Evolutionary conservation across 2,797 vertebrate species (phyloP).

Genomic region (Neostethus bicornis): DNA sequence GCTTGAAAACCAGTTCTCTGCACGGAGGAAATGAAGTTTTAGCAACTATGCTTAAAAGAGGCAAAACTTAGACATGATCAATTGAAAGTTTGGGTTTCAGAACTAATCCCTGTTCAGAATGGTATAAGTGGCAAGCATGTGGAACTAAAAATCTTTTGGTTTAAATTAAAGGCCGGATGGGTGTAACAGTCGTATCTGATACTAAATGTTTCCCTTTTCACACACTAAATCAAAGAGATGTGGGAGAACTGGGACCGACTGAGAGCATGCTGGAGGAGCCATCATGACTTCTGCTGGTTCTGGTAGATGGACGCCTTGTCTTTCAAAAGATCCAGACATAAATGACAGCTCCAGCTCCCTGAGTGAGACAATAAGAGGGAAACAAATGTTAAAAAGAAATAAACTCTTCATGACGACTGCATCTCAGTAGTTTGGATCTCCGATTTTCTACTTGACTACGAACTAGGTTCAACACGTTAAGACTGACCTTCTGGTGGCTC

Average conservation of each 20-base stretch:
- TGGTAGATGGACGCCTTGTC: constrained; percentile 97
- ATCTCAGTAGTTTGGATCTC: background rate
- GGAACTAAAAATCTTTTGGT: constrained; percentile 57
- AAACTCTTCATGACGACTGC: too few relatives aligned
- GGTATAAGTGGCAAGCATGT: constrained; percentile 49
- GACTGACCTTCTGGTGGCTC: constrained; percentile 92
- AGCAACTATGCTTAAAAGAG: constrained; percentile 44
- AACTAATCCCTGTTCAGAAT: constrained; percentile 39
- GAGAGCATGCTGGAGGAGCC: constrained; percentile 28
- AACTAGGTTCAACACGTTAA: background rate
- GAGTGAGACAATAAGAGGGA: constrained; percentile 27
- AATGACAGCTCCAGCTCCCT: constrained; percentile 97
- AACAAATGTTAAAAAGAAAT: background rate
- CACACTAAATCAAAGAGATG: constrained; percentile 34
- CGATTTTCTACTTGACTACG: background rate
- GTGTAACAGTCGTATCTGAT: constrained; percentile 78
- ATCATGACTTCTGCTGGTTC: constrained; percentile 85
- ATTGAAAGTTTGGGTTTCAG: constrained; percentile 37
- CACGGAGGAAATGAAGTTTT: constrained; percentile 41
- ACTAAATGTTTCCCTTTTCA: constrained; percentile 62
- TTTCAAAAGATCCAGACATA: constrained; percentile 94
- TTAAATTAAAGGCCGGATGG: constrained; percentile 67
- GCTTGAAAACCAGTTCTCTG: constrained; percentile 47
- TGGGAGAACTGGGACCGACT: constrained; percentile 35
- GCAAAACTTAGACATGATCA: constrained; percentile 16